These are phyloP conservation scores for Hippopotamyrus pictus DNA, from an alignment of 2,797 vertebrate genomes.

Conservation along the genomic window DNA sequence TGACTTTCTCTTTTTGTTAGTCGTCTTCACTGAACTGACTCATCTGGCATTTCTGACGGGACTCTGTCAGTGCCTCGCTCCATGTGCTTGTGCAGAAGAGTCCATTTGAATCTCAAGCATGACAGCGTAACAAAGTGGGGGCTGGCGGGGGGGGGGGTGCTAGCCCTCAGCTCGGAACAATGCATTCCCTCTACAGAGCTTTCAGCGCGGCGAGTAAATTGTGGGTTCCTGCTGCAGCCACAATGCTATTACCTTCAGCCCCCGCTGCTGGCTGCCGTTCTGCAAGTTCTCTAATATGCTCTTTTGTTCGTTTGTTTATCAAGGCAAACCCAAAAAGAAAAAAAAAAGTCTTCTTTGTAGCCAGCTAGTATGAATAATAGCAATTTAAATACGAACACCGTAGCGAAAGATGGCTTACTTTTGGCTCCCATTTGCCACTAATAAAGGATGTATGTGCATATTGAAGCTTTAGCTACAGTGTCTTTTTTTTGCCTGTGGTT, in stretches of 20 bases:
- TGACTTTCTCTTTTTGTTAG: not conserved
- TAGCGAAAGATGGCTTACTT: not conserved
- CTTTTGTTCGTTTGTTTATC: not conserved
- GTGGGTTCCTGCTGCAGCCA: not conserved
- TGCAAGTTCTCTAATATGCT: not conserved
- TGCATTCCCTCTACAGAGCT: not conserved
- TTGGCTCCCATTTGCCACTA: not conserved
- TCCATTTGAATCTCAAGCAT: not conserved
- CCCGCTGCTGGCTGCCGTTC: not conserved
- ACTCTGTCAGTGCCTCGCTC: not conserved
- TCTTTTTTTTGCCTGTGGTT: not conserved
- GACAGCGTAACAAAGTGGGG: constrained; percentile 5
- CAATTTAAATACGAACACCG: not conserved
- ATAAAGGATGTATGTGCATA: not conserved
- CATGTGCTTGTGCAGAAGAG: not conserved
- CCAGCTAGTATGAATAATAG: not conserved
- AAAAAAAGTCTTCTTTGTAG: not conserved
- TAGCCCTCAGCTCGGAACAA: not conserved
- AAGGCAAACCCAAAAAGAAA: not conserved
- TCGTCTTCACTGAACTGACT: not conserved
- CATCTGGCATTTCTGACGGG: not conserved
- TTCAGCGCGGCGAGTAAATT: not conserved
- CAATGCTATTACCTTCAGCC: not conserved
- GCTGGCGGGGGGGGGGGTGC: not conserved
- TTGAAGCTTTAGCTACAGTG: not conserved